phyloP scores from a whole-genome alignment of 2,888 invertebrate genomes.

The Pteria penguin region DNA sequence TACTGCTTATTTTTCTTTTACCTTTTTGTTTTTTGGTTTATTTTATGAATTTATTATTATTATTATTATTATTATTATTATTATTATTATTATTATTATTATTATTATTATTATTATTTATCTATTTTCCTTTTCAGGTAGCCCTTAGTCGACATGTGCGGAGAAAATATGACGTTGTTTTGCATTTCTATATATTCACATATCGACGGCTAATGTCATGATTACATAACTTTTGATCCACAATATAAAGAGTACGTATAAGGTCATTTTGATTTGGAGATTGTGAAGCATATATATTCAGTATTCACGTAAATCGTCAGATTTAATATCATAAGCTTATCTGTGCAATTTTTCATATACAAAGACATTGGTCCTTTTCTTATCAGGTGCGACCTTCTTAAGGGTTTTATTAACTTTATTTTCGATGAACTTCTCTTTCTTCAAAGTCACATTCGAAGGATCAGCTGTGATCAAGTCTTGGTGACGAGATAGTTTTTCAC shows the following conservation, averaged over 20 bases:
- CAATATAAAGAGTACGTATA: too few relatives aligned
- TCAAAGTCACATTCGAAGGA: not conserved
- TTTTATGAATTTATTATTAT: too few relatives aligned
- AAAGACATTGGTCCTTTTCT: not conserved
- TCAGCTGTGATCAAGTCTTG: not conserved
- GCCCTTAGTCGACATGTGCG: not conserved
- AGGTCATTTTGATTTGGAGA: too few relatives aligned
- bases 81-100: too few relatives aligned
- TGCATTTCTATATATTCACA: not conserved
- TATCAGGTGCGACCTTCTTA: not conserved
- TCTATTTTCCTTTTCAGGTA: not conserved
- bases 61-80: too few relatives aligned
- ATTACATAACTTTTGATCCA: too few relatives aligned
- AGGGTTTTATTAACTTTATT: not conserved
- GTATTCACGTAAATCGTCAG: not conserved
- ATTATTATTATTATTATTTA: not conserved
- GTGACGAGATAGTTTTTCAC: not conserved
- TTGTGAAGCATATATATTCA: too few relatives aligned
- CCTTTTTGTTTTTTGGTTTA: too few relatives aligned
- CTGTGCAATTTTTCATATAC: not conserved
- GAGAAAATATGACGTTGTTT: not conserved
- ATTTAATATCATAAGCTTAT: not conserved
- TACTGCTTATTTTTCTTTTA: too few relatives aligned
- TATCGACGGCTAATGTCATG: too few relatives aligned
- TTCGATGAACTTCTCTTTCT: not conserved